phyloP scores from a whole-genome alignment of 2,888 invertebrate genomes.

The Limenitis arthemis region DNA sequence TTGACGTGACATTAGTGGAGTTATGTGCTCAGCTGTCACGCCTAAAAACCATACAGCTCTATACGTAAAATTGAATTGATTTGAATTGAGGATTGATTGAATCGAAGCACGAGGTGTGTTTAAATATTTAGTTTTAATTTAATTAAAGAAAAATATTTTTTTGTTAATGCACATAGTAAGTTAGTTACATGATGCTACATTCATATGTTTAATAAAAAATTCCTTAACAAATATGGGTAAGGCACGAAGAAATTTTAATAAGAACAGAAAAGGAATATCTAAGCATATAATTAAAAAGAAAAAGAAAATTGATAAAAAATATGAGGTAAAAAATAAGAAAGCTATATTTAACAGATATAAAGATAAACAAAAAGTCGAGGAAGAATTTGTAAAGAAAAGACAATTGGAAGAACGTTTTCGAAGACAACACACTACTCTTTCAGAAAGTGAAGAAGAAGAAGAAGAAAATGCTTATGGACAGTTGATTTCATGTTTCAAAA shows the following conservation, averaged over 20 bases:
- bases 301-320: conserved; percentile 37
- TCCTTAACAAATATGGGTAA: conserved; percentile 38
- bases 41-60: no score
- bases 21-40: no score
- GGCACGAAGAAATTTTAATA: conserved; percentile 37
- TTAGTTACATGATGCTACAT: no score
- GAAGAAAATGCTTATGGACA: conserved; percentile 64
- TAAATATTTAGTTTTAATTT: no score
- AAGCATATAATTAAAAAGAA: conserved; percentile 41
- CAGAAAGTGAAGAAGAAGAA: conserved; percentile 59
- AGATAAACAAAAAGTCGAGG: conserved; percentile 60
- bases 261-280: conserved; percentile 38
- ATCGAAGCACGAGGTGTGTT: no score
- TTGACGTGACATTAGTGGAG: no score
- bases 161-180: no score
- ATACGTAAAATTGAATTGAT: no score
- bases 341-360: conserved; percentile 64
- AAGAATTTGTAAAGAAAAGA: conserved; percentile 56
- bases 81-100: no score
- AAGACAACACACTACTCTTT: conserved; percentile 47
- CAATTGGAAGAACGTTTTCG: conserved; percentile 47
- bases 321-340: conserved; percentile 50
- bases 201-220: no score
- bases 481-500: conserved; percentile 65
- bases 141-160: no score